phyloP scores from a whole-genome alignment of 2,797 vertebrate genomes.

The Chaenodraco wilsoni region DNA sequence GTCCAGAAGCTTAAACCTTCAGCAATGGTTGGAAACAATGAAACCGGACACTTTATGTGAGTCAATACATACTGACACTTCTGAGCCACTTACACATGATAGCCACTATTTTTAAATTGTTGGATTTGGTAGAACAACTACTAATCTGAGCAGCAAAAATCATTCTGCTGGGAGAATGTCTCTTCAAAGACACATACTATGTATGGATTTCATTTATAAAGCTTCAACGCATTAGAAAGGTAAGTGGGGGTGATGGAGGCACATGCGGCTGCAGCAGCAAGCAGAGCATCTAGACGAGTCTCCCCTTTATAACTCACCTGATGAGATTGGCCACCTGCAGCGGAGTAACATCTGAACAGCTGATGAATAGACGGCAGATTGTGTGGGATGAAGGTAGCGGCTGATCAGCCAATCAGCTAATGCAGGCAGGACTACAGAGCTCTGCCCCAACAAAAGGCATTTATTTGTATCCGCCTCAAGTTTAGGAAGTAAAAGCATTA shows the following conservation, averaged over 20 bases:
- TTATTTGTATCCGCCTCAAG: neutral
- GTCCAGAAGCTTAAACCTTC: conserved; percentile 89
- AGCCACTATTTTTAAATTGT: neutral
- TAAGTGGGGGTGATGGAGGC: neutral
- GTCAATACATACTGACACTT: conserved; percentile 38
- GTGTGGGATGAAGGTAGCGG: conserved; percentile 12
- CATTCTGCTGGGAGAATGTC: neutral
- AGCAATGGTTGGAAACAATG: conserved; percentile 80
- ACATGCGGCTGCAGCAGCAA: neutral
- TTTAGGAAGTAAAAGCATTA: neutral
- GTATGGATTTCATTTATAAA: conserved; percentile 1
- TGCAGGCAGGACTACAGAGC: neutral
- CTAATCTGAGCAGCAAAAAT: neutral
- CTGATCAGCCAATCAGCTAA: conserved; percentile 15
- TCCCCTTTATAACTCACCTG: neutral
- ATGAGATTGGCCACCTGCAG: conserved; percentile 11
- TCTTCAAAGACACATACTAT: neutral
- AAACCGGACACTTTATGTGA: conserved; percentile 90
- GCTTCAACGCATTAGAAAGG: neutral
- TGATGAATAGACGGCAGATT: conserved; percentile 18
- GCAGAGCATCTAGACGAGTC: neutral
- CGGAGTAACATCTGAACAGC: neutral
- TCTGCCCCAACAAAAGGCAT: neutral
- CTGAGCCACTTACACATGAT: neutral
- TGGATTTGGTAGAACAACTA: neutral